Percentiles rank a stretch among this genome's conserved stretches.
Conservation (phyloP, 2,113 vertebrate genomes). For the Hippocampus comes region DNA sequence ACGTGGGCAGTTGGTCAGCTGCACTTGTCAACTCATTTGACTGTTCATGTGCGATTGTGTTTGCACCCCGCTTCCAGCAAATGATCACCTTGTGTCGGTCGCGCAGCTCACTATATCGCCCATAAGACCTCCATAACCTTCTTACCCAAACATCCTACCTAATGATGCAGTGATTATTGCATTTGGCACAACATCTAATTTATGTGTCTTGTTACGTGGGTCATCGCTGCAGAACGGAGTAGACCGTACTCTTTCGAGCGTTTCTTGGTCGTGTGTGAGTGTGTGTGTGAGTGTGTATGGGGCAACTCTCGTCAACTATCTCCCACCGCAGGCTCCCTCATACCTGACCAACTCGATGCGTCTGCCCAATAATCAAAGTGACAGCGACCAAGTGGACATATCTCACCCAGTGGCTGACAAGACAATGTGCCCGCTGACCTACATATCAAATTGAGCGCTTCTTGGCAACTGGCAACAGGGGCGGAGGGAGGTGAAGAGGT, state of each 20-base stretch:
- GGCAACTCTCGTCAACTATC: conserved; percentile 42
- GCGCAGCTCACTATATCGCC: conserved; percentile 20
- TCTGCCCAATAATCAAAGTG: conserved; percentile 68
- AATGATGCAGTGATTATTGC: conserved; percentile 55
- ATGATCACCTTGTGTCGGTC: conserved; percentile 29
- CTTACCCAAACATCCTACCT: conserved; percentile 35
- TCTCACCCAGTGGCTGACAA: conserved; percentile 55
- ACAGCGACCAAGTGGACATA: conserved; percentile 60
- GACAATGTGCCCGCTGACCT: conserved; percentile 62
- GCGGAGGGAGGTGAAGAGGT: not conserved
- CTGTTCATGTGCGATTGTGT: conserved; percentile 26
- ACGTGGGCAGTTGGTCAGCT: conserved; percentile 19
- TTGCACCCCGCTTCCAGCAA: conserved; percentile 7
- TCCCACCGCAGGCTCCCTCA: conserved; percentile 52
- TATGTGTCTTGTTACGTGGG: conserved; percentile 55
- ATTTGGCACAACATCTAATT: conserved; percentile 28
- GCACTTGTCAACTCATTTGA: conserved; percentile 25
- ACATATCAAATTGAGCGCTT: conserved; percentile 66
- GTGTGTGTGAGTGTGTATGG: conserved; percentile 15
- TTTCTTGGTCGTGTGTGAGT: not conserved
- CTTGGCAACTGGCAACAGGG: conserved; percentile 45
- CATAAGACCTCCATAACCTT: conserved; percentile 12
- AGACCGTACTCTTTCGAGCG: conserved; percentile 40
- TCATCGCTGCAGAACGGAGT: conserved; percentile 54
- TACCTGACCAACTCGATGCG: conserved; percentile 63